Base-by-base conservation (phyloP, 2,888 invertebrate species). In the Dichetophora obliterata region DNA sequence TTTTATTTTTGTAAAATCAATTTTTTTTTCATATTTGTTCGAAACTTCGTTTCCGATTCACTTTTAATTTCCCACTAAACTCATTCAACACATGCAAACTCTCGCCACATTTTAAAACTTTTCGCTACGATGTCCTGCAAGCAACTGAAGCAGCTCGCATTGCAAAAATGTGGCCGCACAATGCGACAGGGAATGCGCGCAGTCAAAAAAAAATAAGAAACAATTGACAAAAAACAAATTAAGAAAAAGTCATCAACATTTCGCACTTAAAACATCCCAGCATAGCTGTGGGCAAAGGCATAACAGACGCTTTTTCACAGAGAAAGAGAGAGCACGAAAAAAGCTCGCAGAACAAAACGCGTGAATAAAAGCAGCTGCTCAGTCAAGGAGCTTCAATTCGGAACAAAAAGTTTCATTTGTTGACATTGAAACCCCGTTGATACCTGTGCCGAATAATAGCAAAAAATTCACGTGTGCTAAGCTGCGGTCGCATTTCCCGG, bases 101-200 rank as follows among this genome's bases (percentile, higher is more conserved):
- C 6, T 22, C 8, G 9, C 0, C 22, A 59, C 27, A 59, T 27
- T 27, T 43, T 27, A 57, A 65, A 80, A 81, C 82, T 75, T 80
- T 72, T 61, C 69, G 78, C 77, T 79, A 82, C 86, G 82, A 86
- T 85, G 83, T 88, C 88, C 87, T 85, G 86, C 82, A 83, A 83
- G 79, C 86, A 84, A 88, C 87, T 88, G 83, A 87, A 77, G 77
- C 77, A 77, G 76, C 79, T 74, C 78, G 77, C 78, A 69, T 19
- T 75, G 22, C 16, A 70, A 70, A 31, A 52, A 27, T n/a, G 27
- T 50, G 50, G 19, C 50, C n/a, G 3, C n/a, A 24, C 69, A 50
- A 52, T 69, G 70, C 70, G 31, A 19, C 54, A 14, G 19, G 54
- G 22, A 52, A 50, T 54, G 24, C 48, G n/a, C 48, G 69, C 69